These are phyloP conservation scores for Neocrepidodera transversa DNA, from an alignment of 2,888 invertebrate genomes.

Conservation along the genomic window DNA sequence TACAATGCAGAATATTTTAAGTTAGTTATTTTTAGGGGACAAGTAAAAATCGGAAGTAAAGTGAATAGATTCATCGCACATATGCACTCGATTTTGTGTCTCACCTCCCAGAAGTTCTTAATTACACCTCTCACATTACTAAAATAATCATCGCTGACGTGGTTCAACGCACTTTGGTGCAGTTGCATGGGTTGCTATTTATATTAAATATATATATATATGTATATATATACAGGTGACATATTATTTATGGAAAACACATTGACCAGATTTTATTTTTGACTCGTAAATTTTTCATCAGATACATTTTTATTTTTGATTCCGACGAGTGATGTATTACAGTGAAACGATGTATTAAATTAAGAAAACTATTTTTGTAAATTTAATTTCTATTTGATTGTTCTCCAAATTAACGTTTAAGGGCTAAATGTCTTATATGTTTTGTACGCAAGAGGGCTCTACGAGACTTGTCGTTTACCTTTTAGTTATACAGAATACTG, in stretches of 20 bases:
- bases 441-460: too few relatives aligned
- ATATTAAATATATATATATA: constrained; percentile 29
- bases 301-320: neutral
- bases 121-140: constrained; percentile 16
- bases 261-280: constrained; percentile 15
- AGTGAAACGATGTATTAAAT: too few relatives aligned
- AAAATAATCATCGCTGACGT: constrained; percentile 20
- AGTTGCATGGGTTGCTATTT: constrained; percentile 31
- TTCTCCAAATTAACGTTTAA: too few relatives aligned
- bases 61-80: neutral
- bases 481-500: too few relatives aligned
- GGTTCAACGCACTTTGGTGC: constrained; percentile 29
- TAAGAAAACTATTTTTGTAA: too few relatives aligned
- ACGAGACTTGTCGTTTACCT: too few relatives aligned
- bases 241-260: constrained; percentile 27
- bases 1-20: too few relatives aligned
- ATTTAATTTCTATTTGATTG: too few relatives aligned
- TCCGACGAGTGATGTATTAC: too few relatives aligned
- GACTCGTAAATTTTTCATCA: neutral
- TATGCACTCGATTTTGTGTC: neutral
- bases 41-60: too few relatives aligned
- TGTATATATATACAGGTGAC: constrained; percentile 25
- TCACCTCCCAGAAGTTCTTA: constrained; percentile 13
- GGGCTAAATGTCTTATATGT: too few relatives aligned
- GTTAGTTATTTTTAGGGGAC: too few relatives aligned